A percentile compares a stretch with the other conserved stretches of the same genome.
Evolutionary conservation across 2,888 invertebrate species (phyloP).

Genomic region (Tanytarsus gracilentus): DNA sequence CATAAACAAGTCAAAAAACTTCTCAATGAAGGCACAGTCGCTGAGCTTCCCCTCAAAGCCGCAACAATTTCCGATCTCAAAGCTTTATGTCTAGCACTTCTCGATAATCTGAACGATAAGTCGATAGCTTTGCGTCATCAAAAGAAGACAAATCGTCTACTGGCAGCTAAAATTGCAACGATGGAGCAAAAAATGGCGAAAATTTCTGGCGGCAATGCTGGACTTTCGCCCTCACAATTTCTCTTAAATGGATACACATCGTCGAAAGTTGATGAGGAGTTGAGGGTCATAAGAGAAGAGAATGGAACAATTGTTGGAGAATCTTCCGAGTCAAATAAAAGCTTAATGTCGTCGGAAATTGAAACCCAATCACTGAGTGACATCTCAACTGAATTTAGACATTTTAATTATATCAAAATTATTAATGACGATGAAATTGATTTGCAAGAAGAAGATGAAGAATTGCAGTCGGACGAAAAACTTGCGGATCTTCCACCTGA

Average conservation of each 20-base stretch:
- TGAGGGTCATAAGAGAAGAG: neutral
- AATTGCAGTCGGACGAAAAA: conserved; percentile 36
- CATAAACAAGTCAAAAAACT: conserved; percentile 75
- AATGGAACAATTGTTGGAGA: conserved; percentile 30
- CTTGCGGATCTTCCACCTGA: conserved; percentile 49
- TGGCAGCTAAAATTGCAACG: conserved; percentile 73
- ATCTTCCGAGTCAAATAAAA: conserved; percentile 38
- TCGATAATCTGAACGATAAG: conserved; percentile 80
- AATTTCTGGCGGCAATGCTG: conserved; percentile 45
- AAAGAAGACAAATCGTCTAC: conserved; percentile 75
- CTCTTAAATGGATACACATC: conserved; percentile 54
- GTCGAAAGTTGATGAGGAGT: conserved; percentile 45
- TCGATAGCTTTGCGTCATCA: conserved; percentile 75
- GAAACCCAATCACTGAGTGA: conserved; percentile 32
- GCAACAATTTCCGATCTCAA: conserved; percentile 67
- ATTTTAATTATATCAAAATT: conserved; percentile 18
- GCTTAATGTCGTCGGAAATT: conserved; percentile 41
- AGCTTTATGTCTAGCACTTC: conserved; percentile 64
- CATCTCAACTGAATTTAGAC: conserved; percentile 16
- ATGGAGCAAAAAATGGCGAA: conserved; percentile 65
- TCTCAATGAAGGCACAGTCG: conserved; percentile 52
- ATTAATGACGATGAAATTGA: conserved; percentile 1
- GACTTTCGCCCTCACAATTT: conserved; percentile 49
- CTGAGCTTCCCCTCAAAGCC: conserved; percentile 50
- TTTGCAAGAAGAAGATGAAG: conserved; percentile 29